Evolutionary conservation across 2,888 invertebrate species (phyloP), one percentile per base, ranked within the genome.

Genomic region (Rhagium mordax): DNA sequence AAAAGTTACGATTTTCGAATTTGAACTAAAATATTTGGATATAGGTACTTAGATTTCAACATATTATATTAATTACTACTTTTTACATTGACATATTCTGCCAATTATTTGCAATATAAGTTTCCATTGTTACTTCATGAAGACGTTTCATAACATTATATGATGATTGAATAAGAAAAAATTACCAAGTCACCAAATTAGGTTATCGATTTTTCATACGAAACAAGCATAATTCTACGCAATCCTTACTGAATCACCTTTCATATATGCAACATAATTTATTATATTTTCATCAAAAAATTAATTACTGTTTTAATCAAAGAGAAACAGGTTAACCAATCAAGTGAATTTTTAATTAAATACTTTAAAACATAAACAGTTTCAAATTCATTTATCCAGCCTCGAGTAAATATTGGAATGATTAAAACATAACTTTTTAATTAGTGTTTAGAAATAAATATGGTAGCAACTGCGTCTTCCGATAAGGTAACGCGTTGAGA

Each of bases 361-460:
- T 3, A 41, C n/a, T n/a, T n/a, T 41, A 3, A 41, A 41, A 41
- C 4, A 2, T 4, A 41, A 41, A 1, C n/a, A n/a, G 10, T 4
- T 1, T 41, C 4, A 41, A 41, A 41, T 41, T 33, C 13, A 33
- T 33, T 33, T 3, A 41, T 41, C 41, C 13, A 41, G 41, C 2
- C 41, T 10, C 13, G 5, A 4, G 4, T 41, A 13, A 27, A 55
- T 21, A 10, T 24, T 55, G 3, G 13, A 55, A 16, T 29, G 18
- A 59, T 59, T 27, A 59, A 59, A 33, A 59, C 59, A 59, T 59
- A 33, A 59, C n/a, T 8, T 29, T 24, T 59, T 59, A 27, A 29
- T 27, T 29, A 29, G 29, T 18, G 13, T 33, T 51, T 3, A 18
- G 8, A 7, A 33, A 24, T 18, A 33, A 27, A 29, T 15, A 6